phyloP scores from a whole-genome alignment of 2,797 vertebrate genomes.

The Enteromius trimaculatus region DNA sequence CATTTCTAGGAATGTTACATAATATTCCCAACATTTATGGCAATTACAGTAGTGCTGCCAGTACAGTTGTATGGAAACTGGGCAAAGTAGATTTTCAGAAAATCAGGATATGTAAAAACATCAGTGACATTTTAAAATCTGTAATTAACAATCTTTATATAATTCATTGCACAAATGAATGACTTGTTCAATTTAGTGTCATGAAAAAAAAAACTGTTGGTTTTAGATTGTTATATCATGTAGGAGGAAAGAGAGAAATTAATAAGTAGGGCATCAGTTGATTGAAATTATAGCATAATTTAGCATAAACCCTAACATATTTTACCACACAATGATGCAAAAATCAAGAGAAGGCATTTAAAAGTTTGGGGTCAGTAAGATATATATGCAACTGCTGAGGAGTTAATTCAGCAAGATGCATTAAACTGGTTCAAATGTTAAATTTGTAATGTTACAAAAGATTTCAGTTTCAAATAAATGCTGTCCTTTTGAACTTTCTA shows the following conservation, averaged over 20 bases:
- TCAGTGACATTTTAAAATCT: neutral
- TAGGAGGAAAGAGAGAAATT: neutral
- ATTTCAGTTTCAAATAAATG: too few species aligned
- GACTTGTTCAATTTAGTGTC: neutral
- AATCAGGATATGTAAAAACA: neutral
- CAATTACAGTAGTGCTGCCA: neutral
- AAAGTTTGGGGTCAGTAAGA: neutral
- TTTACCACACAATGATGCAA: neutral
- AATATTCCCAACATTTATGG: neutral
- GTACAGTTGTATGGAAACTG: neutral
- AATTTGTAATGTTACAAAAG: too few species aligned
- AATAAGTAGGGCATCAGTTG: neutral
- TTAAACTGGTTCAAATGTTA: too few species aligned
- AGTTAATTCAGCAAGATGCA: too few species aligned
- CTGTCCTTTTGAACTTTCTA: too few species aligned
- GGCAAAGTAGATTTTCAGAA: neutral
- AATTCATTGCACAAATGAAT: neutral
- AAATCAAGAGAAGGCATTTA: neutral
- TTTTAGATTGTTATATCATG: neutral
- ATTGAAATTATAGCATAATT: neutral
- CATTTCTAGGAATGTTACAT: slow-evolving; percentile 9
- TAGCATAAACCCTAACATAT: too few species aligned
- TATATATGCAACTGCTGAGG: too few species aligned
- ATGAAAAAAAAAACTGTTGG: neutral
- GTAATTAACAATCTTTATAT: neutral